Evolutionary conservation across 2,888 invertebrate species (phyloP).

Genomic region (Hoplodrina ambigua): DNA sequence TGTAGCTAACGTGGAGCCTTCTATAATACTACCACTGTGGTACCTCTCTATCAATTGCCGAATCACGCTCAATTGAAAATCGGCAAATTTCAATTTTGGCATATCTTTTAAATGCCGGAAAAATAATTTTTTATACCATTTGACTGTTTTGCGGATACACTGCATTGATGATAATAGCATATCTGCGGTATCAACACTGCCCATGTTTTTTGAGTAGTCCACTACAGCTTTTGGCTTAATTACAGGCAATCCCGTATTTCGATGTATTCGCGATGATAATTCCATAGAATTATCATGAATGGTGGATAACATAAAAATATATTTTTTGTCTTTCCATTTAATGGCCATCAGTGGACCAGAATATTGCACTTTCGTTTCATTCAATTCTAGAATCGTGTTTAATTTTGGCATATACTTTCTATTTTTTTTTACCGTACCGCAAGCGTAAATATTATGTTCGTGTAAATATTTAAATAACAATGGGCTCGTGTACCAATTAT

Average conservation of each 20-base stretch:
- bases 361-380: conserved; percentile 10
- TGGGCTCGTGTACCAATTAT: no score
- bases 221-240: conserved; percentile 45
- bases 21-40: conserved; percentile 4
- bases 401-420: neutral
- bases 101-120: neutral
- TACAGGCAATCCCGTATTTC: conserved; percentile 46
- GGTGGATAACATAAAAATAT: conserved; percentile 16
- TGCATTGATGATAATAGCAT: no score
- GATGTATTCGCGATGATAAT: conserved; percentile 8
- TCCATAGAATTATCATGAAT: conserved; percentile 1
- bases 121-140: no score
- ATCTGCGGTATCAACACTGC: conserved; percentile 48
- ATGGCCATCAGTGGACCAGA: conserved; percentile 5
- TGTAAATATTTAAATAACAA: no score
- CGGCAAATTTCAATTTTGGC: conserved; percentile 12
- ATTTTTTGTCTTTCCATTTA: conserved; percentile 26
- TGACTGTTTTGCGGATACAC: no score
- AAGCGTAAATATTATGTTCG: conserved; percentile 7
- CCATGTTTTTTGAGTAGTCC: conserved; percentile 57
- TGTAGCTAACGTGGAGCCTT: neutral
- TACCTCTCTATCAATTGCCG: conserved; percentile 1
- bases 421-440: conserved; percentile 19
- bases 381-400: neutral
- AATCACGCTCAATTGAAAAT: conserved; percentile 13